phyloP scores from a whole-genome alignment of 2,888 invertebrate genomes.

The Ichneumoninae sp. region DNA sequence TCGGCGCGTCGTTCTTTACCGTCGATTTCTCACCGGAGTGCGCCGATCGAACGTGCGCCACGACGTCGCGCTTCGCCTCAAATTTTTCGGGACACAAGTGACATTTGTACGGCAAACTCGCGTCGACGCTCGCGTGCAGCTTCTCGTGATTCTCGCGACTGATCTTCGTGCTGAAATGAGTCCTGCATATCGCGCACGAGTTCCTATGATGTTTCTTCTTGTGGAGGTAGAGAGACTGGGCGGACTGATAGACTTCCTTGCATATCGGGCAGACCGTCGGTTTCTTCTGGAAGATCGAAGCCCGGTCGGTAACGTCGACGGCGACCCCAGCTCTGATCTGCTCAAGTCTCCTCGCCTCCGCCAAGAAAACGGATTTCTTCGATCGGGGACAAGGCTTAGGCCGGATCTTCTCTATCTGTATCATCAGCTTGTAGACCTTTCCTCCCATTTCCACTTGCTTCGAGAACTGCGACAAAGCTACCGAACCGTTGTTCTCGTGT shows the following conservation, averaged over 20 bases:
- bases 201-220: slow-evolving; percentile 77
- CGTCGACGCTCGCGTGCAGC: slow-evolving; percentile 75
- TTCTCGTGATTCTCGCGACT: slow-evolving; percentile 72
- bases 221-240: slow-evolving; percentile 71
- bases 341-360: slow-evolving; percentile 41
- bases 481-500: slow-evolving; percentile 44
- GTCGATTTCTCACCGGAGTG: slow-evolving; percentile 33
- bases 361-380: slow-evolving; percentile 60
- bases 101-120: slow-evolving; percentile 76
- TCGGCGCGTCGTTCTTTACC: slow-evolving; percentile 17
- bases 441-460: slow-evolving; percentile 43
- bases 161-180: slow-evolving; percentile 70
- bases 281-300: slow-evolving; percentile 59
- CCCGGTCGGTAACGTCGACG: background rate
- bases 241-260: slow-evolving; percentile 68
- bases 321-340: slow-evolving; percentile 64
- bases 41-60: slow-evolving; percentile 46
- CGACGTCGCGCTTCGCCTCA: slow-evolving; percentile 72
- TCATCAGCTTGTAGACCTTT: slow-evolving; percentile 75
- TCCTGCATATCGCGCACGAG: slow-evolving; percentile 77
- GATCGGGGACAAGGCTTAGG: slow-evolving; percentile 75
- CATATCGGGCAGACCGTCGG: slow-evolving; percentile 73
- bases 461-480: slow-evolving; percentile 32
- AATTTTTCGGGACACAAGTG: slow-evolving; percentile 76
- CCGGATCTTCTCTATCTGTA: slow-evolving; percentile 79